Evolutionary conservation across 1,140 invertebrate species (phyloP), one percentile per base, ranked within the genome.

Genomic region (Drosophila asahinai): DNA sequence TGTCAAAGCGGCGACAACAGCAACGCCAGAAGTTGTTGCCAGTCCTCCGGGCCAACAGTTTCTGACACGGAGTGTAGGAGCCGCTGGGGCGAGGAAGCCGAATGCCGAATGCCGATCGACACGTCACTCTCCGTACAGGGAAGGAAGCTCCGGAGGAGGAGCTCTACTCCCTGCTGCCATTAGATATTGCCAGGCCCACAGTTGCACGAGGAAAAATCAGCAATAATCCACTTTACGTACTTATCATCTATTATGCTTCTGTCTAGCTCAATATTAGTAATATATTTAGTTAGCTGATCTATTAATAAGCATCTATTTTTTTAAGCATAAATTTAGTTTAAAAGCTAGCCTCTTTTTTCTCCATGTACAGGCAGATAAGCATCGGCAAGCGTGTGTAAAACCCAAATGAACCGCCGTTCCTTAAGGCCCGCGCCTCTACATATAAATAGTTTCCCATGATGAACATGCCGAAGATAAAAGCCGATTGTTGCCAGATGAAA

Each of bases 1-100:
- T 89, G 86, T 91, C 86, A 79, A 80, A 67, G 80, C 83, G 80
- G 86, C 78, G 86, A 89, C 86, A 90, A 90, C 86, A 80, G 81
- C 81, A 81, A 84, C 72, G 76, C 86, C 79, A 80, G 81, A 83
- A 81, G 62, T 72, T 83, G 73, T 60, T 83, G 73, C 65, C 83
- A 86, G 60, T 70, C 80, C 72, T 70, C 75, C 54, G 47, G 55
- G 76, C 78, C 65, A 64, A 79, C 81, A 62, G 49, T 77, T 76
- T 77, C 54, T 61, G 63, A 73, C 78, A 67, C 72, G 57, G 40
- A 45, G 38, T 48, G 63, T 77, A 63, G 72, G 66, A 77, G 67
- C 17, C 22, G 38, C 17, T 55, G 51, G 60, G 27, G 27, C 60
- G 25, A 51, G 64, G 80, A 74, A 65, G 79, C 60, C 68, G 72